These are phyloP conservation scores for Odontothrips loti DNA, from an alignment of 2,888 invertebrate species.

Conservation along the genomic window DNA sequence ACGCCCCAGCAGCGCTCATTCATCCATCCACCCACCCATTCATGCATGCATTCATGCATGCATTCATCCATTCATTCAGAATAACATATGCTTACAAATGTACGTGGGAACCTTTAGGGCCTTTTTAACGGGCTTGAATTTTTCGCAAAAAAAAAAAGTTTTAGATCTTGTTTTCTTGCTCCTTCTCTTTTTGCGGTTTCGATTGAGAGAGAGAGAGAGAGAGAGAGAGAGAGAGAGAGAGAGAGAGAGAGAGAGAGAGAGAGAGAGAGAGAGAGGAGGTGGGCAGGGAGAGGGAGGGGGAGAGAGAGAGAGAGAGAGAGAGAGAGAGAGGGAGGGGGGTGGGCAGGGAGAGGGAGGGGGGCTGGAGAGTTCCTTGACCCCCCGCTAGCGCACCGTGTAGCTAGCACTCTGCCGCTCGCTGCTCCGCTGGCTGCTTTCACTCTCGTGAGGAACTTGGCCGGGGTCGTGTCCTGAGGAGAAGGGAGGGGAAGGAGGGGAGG, in stretches of 20 bases:
- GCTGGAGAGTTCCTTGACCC: constrained; percentile 26
- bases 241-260: not conserved
- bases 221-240: not conserved
- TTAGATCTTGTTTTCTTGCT: too few relatives aligned
- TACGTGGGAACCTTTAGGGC: too few relatives aligned
- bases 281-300: not conserved
- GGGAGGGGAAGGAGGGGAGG: not conserved
- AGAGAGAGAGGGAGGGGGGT: not conserved
- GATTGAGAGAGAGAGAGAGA: too few relatives aligned
- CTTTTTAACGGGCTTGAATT: too few relatives aligned
- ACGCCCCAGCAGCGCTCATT: not conserved
- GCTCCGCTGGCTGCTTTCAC: constrained; percentile 12
- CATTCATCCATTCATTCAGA: too few relatives aligned
- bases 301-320: constrained; percentile 12
- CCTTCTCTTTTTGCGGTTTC: too few relatives aligned
- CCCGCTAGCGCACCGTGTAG: constrained; percentile 5
- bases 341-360: not conserved
- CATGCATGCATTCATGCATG: not conserved
- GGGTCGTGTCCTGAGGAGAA: not conserved
- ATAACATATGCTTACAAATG: too few relatives aligned
- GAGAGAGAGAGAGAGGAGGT: not conserved
- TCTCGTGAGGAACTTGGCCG: constrained; percentile 17
- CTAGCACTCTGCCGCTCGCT: constrained; percentile 31
- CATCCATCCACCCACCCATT: not conserved
- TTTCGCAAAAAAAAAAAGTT: too few relatives aligned